These are phyloP conservation scores for Corapipo altera DNA, from an alignment of 2,113 vertebrate genomes.

Conservation along the genomic window DNA sequence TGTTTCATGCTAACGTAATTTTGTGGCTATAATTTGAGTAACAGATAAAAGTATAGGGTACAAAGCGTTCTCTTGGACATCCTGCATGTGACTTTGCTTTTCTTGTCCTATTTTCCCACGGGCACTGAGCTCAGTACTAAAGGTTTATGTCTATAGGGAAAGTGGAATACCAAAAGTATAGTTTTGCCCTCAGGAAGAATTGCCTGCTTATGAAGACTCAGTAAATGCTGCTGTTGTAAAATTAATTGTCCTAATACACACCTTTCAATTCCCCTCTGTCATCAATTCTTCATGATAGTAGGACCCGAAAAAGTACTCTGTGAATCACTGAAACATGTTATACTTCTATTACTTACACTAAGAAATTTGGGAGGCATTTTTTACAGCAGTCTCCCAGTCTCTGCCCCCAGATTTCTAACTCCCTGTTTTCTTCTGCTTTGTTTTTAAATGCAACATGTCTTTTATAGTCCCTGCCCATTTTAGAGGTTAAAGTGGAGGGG, in stretches of 20 bases:
- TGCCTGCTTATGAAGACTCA: neutral
- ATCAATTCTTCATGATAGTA: neutral
- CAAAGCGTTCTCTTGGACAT: neutral
- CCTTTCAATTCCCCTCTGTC: neutral
- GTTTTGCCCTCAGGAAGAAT: neutral
- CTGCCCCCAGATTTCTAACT: neutral
- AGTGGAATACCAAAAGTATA: neutral
- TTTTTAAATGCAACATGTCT: slow-evolving; percentile 12
- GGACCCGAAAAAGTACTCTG: neutral
- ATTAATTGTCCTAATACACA: neutral
- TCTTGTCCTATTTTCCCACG: neutral
- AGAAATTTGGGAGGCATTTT: neutral
- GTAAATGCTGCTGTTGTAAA: neutral
- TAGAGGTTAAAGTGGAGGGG: neutral
- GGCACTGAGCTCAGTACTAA: neutral
- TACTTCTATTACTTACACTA: neutral
- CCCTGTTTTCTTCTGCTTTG: neutral
- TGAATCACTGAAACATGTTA: neutral
- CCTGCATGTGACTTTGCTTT: neutral
- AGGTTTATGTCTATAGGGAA: neutral
- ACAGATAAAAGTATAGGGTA: neutral
- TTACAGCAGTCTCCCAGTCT: neutral
- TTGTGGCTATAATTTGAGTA: neutral
- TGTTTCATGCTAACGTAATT: neutral
- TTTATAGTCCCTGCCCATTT: slow-evolving; percentile 44